These are phyloP conservation scores for Gadopsis marmoratus DNA, from an alignment of 2,797 vertebrate genomes.

Conservation along the genomic window DNA sequence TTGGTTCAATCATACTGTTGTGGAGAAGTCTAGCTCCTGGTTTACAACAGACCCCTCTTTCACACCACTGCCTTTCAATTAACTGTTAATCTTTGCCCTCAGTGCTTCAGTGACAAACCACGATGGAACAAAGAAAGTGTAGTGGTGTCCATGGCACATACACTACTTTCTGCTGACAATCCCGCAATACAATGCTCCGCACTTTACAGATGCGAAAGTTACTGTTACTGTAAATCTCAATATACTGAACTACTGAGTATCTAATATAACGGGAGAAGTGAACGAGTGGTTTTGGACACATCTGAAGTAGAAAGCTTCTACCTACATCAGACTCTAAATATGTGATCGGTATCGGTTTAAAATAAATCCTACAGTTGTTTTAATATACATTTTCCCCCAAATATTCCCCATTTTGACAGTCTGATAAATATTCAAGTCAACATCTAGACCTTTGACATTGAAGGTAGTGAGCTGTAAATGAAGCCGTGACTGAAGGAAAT, in stretches of 20 bases:
- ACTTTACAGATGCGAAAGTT: no score
- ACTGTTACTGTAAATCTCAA: no score
- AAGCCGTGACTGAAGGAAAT: neutral
- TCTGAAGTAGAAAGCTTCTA: no score
- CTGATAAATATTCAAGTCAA: neutral
- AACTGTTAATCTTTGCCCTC: neutral
- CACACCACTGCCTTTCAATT: neutral
- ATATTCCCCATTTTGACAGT: neutral
- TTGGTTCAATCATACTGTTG: slow-evolving; percentile 33
- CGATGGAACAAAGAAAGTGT: neutral
- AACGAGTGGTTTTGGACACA: neutral
- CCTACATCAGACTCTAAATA: neutral
- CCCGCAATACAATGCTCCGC: neutral
- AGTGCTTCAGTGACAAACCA: neutral
- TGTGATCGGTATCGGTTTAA: neutral
- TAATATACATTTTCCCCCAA: neutral
- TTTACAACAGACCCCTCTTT: slow-evolving; percentile 14
- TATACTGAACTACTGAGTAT: neutral
- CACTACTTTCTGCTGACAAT: neutral
- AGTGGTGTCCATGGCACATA: neutral
- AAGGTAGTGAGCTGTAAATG: neutral
- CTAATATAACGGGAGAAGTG: neutral
- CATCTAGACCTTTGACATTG: neutral
- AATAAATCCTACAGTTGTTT: neutral
- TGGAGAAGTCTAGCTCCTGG: slow-evolving; percentile 3